These are phyloP conservation scores for Lacerta agilis DNA, from an alignment of 2,797 vertebrate genomes.

Conservation along the genomic window DNA sequence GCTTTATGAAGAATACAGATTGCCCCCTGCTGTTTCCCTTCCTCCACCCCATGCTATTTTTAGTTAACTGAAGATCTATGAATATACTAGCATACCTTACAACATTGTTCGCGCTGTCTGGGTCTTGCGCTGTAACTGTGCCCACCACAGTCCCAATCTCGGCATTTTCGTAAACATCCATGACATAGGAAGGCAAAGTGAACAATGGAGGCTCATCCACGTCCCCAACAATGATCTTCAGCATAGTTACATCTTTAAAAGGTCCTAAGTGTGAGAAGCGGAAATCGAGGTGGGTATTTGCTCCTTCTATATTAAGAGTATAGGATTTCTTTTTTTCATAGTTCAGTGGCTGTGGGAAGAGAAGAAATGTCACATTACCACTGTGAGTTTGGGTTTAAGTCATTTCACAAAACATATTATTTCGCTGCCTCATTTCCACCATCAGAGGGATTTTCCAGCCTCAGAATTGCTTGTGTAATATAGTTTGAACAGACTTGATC, in stretches of 20 bases:
- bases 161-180: slow-evolving; percentile 95
- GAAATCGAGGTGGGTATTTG: slow-evolving; percentile 93
- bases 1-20: background rate
- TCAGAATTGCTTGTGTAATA: background rate
- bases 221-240: slow-evolving; percentile 95
- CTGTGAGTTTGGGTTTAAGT: slow-evolving; percentile 18
- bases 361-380: slow-evolving; percentile 48
- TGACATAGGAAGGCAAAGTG: slow-evolving; percentile 90
- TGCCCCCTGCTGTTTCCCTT: no score
- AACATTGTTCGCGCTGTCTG: slow-evolving; percentile 89
- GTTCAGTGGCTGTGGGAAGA: slow-evolving; percentile 87
- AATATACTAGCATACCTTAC: slow-evolving; percentile 84
- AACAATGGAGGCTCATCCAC: slow-evolving; percentile 96
- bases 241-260: slow-evolving; percentile 92
- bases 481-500: background rate
- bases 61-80: background rate
- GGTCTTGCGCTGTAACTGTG: slow-evolving; percentile 90
- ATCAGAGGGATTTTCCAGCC: background rate
- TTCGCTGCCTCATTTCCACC: background rate
- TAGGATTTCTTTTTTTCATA: slow-evolving; percentile 97
- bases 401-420: slow-evolving; percentile 16
- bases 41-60: background rate
- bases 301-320: slow-evolving; percentile 93
- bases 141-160: slow-evolving; percentile 89
- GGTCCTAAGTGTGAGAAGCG: slow-evolving; percentile 93